Evolutionary conservation across 2,113 vertebrate species (phyloP), one percentile per base, ranked within the genome.

Genomic region (Diphyllodes magnificus): DNA sequence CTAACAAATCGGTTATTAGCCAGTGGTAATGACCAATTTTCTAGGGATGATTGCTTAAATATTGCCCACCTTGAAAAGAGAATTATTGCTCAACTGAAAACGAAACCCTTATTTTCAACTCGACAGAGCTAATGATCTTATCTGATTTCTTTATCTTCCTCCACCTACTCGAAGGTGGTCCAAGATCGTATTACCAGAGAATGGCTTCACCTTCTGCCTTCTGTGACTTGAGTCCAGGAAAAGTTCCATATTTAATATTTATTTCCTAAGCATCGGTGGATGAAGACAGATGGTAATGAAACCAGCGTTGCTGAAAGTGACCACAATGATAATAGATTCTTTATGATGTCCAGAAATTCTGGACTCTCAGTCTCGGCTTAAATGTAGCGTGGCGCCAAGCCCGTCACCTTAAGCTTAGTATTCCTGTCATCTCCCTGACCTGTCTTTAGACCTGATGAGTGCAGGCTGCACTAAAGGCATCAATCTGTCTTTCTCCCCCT

Each of bases 21-120:
- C 95, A 92, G 93, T 98, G 97, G 97, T 98, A 98, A 98, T 98
- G 98, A 98, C 97, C 97, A 98, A 98, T 98, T 98, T 98, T 97
- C 97, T 96, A 97, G 97, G 97, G 97, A 98, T 98, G 98, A 98
- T 98, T 98, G 97, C 97, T 98, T 98, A 98, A 98, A 98, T 98
- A 98, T 98, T 82, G 86, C 97, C 97, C 97, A 98, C 97, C 98
- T 98, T 98, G 97, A 96, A 96, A 97, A 98, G 96, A 98, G 97
- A 98, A 98, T 98, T 98, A 98, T 98, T 98, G 95, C 96, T 98
- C 95, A 98, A 96, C 97, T 93, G 95, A 97, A 97, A 98, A 97
- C 96, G 33, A 97, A 97, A 97, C 93, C 91, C 96, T 97, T 98
- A 97, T 98, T 98, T 98, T 98, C 96, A 73, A 97, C 95, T 98